phyloP scores from a whole-genome alignment of 2,113 vertebrate genomes.

The Jacana jacana region DNA sequence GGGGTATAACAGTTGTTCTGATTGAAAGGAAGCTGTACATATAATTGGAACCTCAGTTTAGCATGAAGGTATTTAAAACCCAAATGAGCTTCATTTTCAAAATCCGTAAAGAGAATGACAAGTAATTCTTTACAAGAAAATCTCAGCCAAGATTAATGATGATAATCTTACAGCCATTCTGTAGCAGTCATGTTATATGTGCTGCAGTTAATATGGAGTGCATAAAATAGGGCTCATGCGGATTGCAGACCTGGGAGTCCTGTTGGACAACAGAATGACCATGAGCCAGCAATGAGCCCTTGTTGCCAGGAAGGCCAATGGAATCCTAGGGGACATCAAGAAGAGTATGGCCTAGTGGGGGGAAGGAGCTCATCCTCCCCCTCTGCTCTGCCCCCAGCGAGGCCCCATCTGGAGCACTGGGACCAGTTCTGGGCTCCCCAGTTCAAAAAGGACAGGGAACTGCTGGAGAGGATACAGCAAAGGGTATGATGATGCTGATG shows the following conservation, averaged over 20 bases:
- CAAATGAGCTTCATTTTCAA: not conserved
- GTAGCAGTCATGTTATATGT: not conserved
- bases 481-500: no score
- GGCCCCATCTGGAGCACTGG: no score
- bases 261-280: no score
- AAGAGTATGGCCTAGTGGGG: no score
- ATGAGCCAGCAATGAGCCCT: no score
- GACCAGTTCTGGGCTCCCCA: no score
- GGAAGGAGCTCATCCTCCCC: no score
- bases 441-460: no score
- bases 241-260: not conserved
- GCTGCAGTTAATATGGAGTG: not conserved
- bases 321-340: no score
- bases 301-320: no score
- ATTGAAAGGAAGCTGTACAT: conserved; percentile 1
- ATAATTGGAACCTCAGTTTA: not conserved
- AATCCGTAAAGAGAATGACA: not conserved
- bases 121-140: not conserved
- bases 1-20: not conserved
- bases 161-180: not conserved
- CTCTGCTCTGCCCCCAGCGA: no score
- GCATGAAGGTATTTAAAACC: not conserved
- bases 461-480: no score
- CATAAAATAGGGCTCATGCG: not conserved
- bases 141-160: not conserved